Conservation (phyloP, 2,797 vertebrate genomes). For the Alca torda region DNA sequence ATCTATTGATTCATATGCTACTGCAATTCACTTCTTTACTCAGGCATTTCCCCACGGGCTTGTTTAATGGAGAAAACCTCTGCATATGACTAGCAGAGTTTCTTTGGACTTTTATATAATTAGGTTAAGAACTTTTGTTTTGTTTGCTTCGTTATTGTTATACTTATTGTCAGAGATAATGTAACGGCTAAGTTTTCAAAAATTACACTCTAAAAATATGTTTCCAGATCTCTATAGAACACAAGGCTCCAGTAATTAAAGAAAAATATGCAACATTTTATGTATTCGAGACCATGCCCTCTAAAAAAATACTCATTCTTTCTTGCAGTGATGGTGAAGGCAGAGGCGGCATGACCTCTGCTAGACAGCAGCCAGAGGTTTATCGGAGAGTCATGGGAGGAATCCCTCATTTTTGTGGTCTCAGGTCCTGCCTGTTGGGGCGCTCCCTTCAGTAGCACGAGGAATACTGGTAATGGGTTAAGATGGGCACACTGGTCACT, state of each 20-base stretch:
- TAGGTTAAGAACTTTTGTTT: not conserved
- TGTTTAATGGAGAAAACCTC: not conserved
- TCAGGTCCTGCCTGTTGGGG: not conserved
- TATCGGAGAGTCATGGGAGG: not conserved
- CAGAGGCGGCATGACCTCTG: not conserved
- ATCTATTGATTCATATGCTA: not conserved
- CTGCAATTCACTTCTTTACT: not conserved
- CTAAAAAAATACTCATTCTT: not conserved
- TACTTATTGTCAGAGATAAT: not conserved
- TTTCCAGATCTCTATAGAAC: not conserved
- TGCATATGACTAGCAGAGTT: not conserved
- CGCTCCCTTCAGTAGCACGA: not conserved
- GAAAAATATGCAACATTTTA: not conserved
- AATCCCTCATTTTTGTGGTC: not conserved
- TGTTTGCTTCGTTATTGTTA: not conserved
- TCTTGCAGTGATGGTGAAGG: not conserved
- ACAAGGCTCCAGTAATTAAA: not conserved
- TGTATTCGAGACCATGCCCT: not conserved
- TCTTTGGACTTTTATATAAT: not conserved
- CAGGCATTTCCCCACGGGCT: not conserved
- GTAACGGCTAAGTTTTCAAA: not conserved
- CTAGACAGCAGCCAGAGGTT: not conserved
- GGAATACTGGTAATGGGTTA: not conserved
- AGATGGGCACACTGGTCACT: no score
- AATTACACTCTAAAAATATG: not conserved